Evolutionary conservation across 2,797 vertebrate species (phyloP).

Genomic region (Fundulus diaphanus): DNA sequence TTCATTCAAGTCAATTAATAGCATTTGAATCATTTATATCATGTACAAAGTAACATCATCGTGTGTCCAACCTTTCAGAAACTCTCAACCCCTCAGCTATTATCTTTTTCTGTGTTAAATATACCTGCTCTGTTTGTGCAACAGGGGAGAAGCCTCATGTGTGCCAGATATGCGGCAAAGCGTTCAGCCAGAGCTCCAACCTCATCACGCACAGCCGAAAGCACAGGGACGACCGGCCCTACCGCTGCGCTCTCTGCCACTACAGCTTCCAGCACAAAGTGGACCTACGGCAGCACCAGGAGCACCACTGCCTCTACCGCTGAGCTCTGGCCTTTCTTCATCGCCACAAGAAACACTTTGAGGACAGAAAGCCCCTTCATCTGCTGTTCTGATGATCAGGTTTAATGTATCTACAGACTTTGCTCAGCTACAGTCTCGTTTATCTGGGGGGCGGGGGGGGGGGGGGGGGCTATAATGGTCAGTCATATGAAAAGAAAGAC

Average conservation of each 20-base stretch:
- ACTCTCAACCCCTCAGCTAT: neutral
- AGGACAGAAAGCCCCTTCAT: constrained; percentile 4
- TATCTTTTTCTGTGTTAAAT: neutral
- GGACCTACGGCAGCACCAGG: constrained; percentile 75
- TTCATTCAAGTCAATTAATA: neutral
- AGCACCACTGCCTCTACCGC: constrained; percentile 58
- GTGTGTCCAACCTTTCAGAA: neutral
- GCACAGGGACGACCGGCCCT: constrained; percentile 74
- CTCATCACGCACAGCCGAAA: constrained; percentile 87
- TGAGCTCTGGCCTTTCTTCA: constrained; percentile 10
- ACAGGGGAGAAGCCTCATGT: constrained; percentile 86
- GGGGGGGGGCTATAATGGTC: too few relatives aligned
- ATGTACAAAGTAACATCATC: neutral
- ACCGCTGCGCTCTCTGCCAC: constrained; percentile 70
- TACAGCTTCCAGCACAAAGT: constrained; percentile 72
- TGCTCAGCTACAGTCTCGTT: neutral
- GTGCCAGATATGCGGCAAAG: constrained; percentile 84
- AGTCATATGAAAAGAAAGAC: neutral
- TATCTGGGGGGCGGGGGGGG: neutral
- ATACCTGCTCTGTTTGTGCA: constrained; percentile 20
- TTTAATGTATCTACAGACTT: neutral
- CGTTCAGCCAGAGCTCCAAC: constrained; percentile 88
- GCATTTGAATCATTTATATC: neutral
- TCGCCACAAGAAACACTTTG: neutral
- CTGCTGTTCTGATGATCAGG: constrained; percentile 1